phyloP scores from a whole-genome alignment of 2,888 invertebrate genomes.

The Lymantria dispar region DNA sequence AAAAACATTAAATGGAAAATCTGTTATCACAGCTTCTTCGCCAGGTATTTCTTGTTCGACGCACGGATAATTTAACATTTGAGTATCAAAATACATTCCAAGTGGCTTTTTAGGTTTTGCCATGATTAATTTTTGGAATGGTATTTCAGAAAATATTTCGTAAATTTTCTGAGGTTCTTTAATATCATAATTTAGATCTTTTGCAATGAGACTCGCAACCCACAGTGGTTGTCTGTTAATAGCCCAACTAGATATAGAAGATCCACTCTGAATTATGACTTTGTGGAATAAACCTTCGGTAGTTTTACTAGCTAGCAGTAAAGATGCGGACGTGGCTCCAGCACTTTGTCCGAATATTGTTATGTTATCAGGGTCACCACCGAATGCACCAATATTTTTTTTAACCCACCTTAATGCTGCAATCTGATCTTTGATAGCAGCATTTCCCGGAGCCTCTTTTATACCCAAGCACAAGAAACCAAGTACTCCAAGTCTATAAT shows the following conservation, averaged over 20 bases:
- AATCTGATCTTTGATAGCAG: slow-evolving; percentile 69
- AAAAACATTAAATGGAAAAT: slow-evolving; percentile 63
- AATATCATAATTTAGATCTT: slow-evolving; percentile 55
- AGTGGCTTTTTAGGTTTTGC: slow-evolving; percentile 51
- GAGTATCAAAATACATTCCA: slow-evolving; percentile 62
- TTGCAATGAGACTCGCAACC: slow-evolving; percentile 59
- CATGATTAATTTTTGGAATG: slow-evolving; percentile 46
- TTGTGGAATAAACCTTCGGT: slow-evolving; percentile 61
- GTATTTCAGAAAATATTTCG: slow-evolving; percentile 50
- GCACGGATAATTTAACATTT: slow-evolving; percentile 63
- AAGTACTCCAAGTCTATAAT: slow-evolving; percentile 67
- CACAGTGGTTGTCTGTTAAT: slow-evolving; percentile 61
- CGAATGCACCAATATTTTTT: slow-evolving; percentile 68
- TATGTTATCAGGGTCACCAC: slow-evolving; percentile 68
- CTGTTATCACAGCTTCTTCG: slow-evolving; percentile 56
- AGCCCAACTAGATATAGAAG: slow-evolving; percentile 62
- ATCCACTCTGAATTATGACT: slow-evolving; percentile 69
- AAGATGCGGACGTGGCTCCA: slow-evolving; percentile 57
- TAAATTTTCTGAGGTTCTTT: slow-evolving; percentile 61
- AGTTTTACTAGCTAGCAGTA: slow-evolving; percentile 54
- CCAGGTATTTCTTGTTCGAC: slow-evolving; percentile 58
- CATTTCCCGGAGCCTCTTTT: slow-evolving; percentile 71
- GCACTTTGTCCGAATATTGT: slow-evolving; percentile 75
- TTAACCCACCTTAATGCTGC: slow-evolving; percentile 72
- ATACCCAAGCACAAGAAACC: slow-evolving; percentile 69